Base-by-base conservation (phyloP, 2,113 vertebrate genomes). In the Bucco capensis region DNA sequence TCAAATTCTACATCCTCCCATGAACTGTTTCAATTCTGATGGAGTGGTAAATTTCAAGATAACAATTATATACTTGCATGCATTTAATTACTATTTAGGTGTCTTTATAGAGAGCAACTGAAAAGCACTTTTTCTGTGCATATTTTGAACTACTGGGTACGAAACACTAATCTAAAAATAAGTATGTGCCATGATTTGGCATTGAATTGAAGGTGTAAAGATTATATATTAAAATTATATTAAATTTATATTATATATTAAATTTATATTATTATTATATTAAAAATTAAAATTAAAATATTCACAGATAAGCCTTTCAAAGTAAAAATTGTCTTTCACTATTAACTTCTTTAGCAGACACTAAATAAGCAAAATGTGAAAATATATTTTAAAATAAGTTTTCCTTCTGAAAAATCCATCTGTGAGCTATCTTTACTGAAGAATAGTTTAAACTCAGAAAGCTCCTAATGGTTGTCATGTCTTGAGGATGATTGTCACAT, bases 371-470 rank as follows among this genome's bases (percentile, higher is more conserved):
- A 73, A 94, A 81, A 8, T 28, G 80, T 5, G 10, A 88, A 79
- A 84, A n/a, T 2, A 19, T 8, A 7, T 44, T 74, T 90, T 64
- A 1, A 12, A 44, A n/a, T n/a, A 73, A 57, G 4, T 31, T 77
- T 83, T 66, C 47, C 14, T 89, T 65, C 54, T 66, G 49, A 69
- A 91, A 51, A 33, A 89, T 25, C 11, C 72, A 58, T 75, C 88
- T 93, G 10, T 33, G 89, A 92, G n/a, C 67, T 60, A 35, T 46
- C 42, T 91, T 85, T 82, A 44, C 66, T 83, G 58, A 84, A 84
- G 14, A 65, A 76, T 77, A 95, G 56, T 96, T 90, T 50, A 94
- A 93, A 60, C 60, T 47, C 81, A 90, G 70, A 96, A 95, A 92
- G 58, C 12, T 86, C 50, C 15, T 56, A 49, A 37, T 9, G 12